A percentile compares a stretch with the other conserved stretches of the same genome.
These are phyloP conservation scores for Rattus rattus DNA, from an alignment of 2,113 vertebrate species.

Conservation along the genomic window DNA sequence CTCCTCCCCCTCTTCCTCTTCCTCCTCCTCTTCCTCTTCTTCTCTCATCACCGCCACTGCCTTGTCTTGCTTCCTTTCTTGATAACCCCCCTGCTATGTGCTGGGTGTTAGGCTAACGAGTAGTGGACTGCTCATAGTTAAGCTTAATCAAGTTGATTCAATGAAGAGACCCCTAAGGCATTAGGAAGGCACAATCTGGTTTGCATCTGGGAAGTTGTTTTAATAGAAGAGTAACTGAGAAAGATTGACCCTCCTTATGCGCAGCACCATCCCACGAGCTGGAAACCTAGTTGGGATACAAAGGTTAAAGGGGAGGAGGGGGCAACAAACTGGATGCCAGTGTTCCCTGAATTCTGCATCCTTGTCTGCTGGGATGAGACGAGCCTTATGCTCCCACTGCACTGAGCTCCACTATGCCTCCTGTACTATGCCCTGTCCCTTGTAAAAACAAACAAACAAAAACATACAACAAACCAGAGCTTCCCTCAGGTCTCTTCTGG, in stretches of 20 bases:
- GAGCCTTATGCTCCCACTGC: neutral
- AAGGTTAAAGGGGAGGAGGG: neutral
- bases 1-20: neutral
- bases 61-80: neutral
- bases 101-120: neutral
- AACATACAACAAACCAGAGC: neutral
- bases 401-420: rapidly evolving
- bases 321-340: no score
- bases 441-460: neutral
- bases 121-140: neutral
- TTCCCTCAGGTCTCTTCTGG: neutral
- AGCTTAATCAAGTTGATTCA: neutral
- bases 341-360: neutral
- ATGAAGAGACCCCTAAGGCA: neutral
- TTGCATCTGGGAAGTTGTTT: neutral
- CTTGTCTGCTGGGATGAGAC: neutral
- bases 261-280: neutral
- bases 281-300: neutral
- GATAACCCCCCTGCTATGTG: neutral
- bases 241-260: neutral
- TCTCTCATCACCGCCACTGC: neutral
- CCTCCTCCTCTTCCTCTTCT: neutral
- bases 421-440: neutral
- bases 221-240: neutral
- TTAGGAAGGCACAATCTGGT: neutral